Conservation (phyloP, 2,888 invertebrate genomes). For the Syrista parreyssii region DNA sequence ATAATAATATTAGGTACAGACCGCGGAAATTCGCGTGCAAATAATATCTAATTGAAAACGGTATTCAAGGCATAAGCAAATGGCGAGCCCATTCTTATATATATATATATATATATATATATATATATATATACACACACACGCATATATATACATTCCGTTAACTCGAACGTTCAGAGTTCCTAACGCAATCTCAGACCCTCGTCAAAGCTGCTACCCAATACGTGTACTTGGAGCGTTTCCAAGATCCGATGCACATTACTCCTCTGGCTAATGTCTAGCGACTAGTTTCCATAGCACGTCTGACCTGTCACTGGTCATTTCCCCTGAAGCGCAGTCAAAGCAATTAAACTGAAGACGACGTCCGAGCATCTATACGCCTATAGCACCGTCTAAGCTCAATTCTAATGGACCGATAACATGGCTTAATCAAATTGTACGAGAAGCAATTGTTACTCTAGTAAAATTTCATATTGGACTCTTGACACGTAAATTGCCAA, state of each 20-base stretch:
- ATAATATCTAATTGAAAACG: neutral
- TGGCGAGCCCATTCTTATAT: neutral
- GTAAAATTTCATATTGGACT: neutral
- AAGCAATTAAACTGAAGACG: neutral
- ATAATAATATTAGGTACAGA: neutral
- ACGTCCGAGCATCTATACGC: neutral
- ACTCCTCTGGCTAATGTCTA: neutral
- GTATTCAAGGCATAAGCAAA: neutral
- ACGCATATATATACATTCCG: neutral
- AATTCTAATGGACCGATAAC: neutral
- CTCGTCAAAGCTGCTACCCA: slow-evolving; percentile 26
- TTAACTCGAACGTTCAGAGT: slow-evolving; percentile 16
- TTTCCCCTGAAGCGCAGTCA: neutral
- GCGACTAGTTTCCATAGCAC: neutral
- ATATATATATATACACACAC: neutral
- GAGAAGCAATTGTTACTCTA: neutral
- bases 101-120: neutral
- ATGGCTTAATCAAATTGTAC: neutral
- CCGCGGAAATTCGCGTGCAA: neutral
- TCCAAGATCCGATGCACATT: slow-evolving; percentile 21
- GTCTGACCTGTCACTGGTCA: neutral
- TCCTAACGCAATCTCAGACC: slow-evolving; percentile 28
- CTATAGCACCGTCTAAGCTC: neutral
- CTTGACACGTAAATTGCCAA: neutral
- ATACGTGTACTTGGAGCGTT: slow-evolving; percentile 22